Evolutionary conservation across 2,797 vertebrate genomes (phyloP).

Genomic region (Threskiornis aethiopicus): DNA sequence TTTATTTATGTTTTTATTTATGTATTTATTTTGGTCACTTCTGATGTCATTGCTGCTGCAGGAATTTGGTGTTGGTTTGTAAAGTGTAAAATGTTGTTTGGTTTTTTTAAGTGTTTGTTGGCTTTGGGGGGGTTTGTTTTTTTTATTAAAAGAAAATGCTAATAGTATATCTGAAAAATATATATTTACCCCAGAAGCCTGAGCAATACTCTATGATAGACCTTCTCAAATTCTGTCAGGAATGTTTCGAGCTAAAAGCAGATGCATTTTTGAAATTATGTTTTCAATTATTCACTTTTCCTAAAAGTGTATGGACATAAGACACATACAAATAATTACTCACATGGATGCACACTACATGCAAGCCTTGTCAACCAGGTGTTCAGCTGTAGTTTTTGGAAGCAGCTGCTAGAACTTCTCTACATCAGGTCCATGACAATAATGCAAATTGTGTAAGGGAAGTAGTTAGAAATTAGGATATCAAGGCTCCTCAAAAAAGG

Average conservation of each 20-base stretch:
- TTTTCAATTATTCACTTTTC: not conserved
- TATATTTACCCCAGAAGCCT: not conserved
- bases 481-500: slow-evolving; percentile 9
- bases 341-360: not conserved
- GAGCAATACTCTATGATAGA: not conserved
- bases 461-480: not conserved
- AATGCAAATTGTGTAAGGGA: not conserved
- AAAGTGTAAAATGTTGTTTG: not conserved
- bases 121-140: not conserved
- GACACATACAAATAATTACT: not conserved
- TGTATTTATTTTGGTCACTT: not conserved
- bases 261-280: not conserved
- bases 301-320: not conserved
- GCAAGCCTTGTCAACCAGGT: not conserved
- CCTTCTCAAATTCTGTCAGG: not conserved
- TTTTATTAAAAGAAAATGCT: not conserved
- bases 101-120: not conserved
- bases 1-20: not conserved
- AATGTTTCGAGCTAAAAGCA: not conserved
- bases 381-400: not conserved
- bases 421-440: not conserved
- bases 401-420: not conserved
- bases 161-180: not conserved
- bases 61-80: not conserved
- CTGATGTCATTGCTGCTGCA: not conserved